Percentiles rank a stretch among this genome's conserved stretches.
These are phyloP conservation scores for Andricus curvator DNA, from an alignment of 2,888 invertebrate genomes.

Conservation along the genomic window DNA sequence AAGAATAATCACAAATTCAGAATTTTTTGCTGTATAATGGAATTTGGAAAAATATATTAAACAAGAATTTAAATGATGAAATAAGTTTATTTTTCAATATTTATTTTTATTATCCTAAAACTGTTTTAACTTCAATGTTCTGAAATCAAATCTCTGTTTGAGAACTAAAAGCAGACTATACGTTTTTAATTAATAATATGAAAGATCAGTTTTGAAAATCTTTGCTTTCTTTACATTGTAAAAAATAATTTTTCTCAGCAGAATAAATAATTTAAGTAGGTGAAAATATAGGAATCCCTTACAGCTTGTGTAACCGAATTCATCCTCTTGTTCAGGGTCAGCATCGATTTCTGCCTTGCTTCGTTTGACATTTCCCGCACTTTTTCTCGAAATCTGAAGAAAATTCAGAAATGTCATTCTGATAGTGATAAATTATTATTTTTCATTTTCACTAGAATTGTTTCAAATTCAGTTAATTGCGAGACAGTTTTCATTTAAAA, in stretches of 20 bases:
- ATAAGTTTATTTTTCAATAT: no score
- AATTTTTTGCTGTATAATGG: no score
- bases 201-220: no score
- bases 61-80: no score
- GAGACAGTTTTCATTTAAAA: no score
- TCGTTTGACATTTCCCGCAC: slow-evolving; percentile 91
- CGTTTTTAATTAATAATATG: no score
- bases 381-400: slow-evolving; percentile 90
- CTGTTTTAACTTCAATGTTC: neutral
- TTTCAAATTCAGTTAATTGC: no score
- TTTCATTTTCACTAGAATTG: no score
- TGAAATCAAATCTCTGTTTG: neutral
- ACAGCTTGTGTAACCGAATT: slow-evolving; percentile 96
- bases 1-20: no score
- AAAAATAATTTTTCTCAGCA: neutral
- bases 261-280: slow-evolving; percentile 77
- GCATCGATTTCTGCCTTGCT: slow-evolving; percentile 88
- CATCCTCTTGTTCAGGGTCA: slow-evolving; percentile 93
- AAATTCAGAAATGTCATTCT: slow-evolving; percentile 10
- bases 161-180: neutral
- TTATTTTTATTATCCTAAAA: no score
- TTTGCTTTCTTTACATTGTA: no score
- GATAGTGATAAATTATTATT: neutral
- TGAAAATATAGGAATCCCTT: slow-evolving; percentile 78
- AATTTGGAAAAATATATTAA: no score